phyloP scores from a whole-genome alignment of 2,113 vertebrate genomes.

The Cyanoramphus novaezelandiae region DNA sequence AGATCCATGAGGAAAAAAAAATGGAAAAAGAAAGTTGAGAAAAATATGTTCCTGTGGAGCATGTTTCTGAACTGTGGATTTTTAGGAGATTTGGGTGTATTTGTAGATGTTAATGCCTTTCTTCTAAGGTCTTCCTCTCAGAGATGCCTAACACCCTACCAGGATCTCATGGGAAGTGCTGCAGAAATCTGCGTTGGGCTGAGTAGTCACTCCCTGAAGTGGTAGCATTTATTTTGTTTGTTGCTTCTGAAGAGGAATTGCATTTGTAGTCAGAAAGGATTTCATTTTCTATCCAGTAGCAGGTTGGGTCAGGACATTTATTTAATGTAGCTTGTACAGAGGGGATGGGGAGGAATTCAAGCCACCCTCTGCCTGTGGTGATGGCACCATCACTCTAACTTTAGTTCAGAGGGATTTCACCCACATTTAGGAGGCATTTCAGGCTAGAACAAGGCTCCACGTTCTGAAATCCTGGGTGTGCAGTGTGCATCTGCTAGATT shows the following conservation, averaged over 20 bases:
- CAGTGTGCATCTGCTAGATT: background rate
- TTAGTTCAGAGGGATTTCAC: background rate
- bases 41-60: background rate
- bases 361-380: background rate
- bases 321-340: background rate
- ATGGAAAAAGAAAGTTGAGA: background rate
- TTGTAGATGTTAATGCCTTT: background rate
- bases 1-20: background rate
- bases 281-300: background rate
- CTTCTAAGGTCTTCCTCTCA: background rate
- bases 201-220: background rate
- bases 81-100: background rate
- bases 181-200: background rate
- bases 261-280: background rate
- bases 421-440: background rate
- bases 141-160: background rate
- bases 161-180: background rate
- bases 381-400: background rate
- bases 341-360: background rate
- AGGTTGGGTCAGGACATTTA: background rate
- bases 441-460: accelerated
- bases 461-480: background rate
- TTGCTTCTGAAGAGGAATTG: background rate
- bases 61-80: background rate
- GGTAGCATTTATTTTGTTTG: background rate